Percentiles rank a stretch among this genome's conserved stretches.
phyloP scores from a whole-genome alignment of 1,140 invertebrate genomes.

The Zaprionus lachaisei region DNA sequence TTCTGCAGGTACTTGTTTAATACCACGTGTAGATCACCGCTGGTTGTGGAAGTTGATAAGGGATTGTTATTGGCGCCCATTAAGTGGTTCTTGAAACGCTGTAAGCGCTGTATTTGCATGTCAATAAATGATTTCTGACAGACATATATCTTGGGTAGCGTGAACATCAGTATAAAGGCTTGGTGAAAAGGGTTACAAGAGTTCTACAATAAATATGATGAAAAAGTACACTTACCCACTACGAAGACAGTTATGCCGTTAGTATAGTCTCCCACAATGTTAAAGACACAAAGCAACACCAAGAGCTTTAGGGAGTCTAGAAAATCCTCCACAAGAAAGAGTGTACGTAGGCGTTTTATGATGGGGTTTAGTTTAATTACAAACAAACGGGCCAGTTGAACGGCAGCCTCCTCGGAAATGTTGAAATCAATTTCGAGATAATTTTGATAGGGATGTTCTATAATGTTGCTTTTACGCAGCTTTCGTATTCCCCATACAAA shows the following conservation, averaged over 20 bases:
- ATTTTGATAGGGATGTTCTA: conserved; percentile 22
- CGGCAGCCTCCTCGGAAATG: conserved; percentile 50
- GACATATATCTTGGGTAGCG: conserved; percentile 61
- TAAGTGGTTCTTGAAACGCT: conserved; percentile 14
- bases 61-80: conserved; percentile 2
- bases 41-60: not conserved
- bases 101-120: conserved; percentile 29
- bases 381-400: conserved; percentile 31
- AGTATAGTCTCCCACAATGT: conserved; percentile 59
- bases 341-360: conserved; percentile 18
- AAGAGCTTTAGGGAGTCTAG: conserved; percentile 55
- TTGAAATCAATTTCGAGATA: conserved; percentile 31
- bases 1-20: not conserved
- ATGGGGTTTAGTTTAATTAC: conserved; percentile 39
- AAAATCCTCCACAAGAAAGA: conserved; percentile 56
- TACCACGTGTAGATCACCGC: conserved; percentile 11
- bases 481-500: conserved; percentile 19
- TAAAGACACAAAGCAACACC: conserved; percentile 36
- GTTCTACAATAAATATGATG: not conserved
- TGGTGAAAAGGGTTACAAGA: not conserved
- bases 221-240: conserved; percentile 43
- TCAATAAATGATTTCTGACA: conserved; percentile 45
- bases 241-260: conserved; percentile 57
- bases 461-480: conserved; percentile 21
- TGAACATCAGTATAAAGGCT: conserved; percentile 56